These are phyloP conservation scores for Calameuta filiformis DNA, from an alignment of 2,888 invertebrate species.

Conservation along the genomic window DNA sequence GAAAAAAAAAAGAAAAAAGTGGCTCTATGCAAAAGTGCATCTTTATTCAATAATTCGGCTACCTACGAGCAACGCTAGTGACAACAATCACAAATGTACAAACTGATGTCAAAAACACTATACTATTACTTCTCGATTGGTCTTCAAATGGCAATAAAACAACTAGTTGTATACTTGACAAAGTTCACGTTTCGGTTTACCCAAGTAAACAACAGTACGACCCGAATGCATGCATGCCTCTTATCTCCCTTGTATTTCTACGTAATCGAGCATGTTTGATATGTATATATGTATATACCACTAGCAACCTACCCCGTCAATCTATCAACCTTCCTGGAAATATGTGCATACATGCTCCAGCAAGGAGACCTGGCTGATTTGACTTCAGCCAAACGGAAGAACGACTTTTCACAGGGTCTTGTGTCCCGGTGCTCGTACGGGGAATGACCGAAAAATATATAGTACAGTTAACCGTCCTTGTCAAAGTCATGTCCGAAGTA, in stretches of 20 bases:
- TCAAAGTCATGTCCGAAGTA: background rate
- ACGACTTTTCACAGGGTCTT: background rate
- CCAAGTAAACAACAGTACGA: background rate
- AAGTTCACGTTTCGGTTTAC: background rate
- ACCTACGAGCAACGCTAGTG: background rate
- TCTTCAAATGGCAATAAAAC: background rate
- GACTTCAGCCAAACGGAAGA: background rate
- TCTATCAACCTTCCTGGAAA: background rate
- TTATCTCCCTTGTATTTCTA: background rate
- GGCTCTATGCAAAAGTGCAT: background rate
- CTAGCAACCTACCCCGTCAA: background rate
- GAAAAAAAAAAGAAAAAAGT: background rate
- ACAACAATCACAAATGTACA: background rate
- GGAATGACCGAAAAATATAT: background rate
- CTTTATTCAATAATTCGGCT: background rate
- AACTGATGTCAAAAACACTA: background rate
- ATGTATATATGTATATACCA: background rate
- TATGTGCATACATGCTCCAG: background rate
- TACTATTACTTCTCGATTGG: background rate
- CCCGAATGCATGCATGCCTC: background rate
- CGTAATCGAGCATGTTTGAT: background rate
- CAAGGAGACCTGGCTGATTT: background rate
- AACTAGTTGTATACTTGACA: background rate
- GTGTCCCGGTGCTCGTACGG: background rate
- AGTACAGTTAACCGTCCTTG: background rate